These are phyloP conservation scores for Thrips palmi DNA, from an alignment of 1,140 invertebrate genomes.

Conservation along the genomic window DNA sequence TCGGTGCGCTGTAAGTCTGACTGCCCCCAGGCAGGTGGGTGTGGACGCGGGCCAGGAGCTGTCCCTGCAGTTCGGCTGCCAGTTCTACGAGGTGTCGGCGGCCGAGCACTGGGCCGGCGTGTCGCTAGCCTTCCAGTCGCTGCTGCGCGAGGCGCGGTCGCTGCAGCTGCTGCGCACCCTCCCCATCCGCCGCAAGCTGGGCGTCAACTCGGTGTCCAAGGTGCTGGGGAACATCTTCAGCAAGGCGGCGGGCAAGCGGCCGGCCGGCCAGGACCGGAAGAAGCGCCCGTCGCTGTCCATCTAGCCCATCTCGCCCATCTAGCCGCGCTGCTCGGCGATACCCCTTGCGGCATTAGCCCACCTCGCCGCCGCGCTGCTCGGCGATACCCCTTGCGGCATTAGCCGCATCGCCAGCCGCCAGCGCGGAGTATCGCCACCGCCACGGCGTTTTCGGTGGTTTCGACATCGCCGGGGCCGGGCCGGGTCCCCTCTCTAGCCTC, in stretches of 20 bases:
- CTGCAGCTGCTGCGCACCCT: conserved; percentile 48
- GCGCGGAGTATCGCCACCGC: too few species aligned
- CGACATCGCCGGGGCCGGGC: too few species aligned
- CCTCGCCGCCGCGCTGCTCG: too few species aligned
- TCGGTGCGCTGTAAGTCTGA: too few species aligned
- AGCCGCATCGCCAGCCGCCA: too few species aligned
- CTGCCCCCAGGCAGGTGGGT: conserved; percentile 52
- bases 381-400: too few species aligned
- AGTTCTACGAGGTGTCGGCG: conserved; percentile 72
- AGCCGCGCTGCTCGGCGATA: too few species aligned
- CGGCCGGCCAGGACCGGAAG: conserved; percentile 41
- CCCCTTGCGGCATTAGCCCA: too few species aligned
- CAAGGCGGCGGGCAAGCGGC: conserved; percentile 39
- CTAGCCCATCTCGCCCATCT: too few species aligned
- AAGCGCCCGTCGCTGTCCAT: conserved; percentile 58
- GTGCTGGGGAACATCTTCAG: conserved; percentile 61
- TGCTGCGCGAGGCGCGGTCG: conserved; percentile 51
- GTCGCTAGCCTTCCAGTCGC: conserved; percentile 56
- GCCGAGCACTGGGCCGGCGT: conserved; percentile 63
- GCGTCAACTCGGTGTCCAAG: conserved; percentile 60
- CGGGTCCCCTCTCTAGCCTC: too few species aligned
- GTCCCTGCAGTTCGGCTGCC: conserved; percentile 56
- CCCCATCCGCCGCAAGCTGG: conserved; percentile 48
- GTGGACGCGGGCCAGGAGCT: conserved; percentile 65
- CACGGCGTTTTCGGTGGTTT: too few species aligned